These are phyloP conservation scores for Panulirus ornatus DNA, from an alignment of 1,140 invertebrate species.

Conservation along the genomic window DNA sequence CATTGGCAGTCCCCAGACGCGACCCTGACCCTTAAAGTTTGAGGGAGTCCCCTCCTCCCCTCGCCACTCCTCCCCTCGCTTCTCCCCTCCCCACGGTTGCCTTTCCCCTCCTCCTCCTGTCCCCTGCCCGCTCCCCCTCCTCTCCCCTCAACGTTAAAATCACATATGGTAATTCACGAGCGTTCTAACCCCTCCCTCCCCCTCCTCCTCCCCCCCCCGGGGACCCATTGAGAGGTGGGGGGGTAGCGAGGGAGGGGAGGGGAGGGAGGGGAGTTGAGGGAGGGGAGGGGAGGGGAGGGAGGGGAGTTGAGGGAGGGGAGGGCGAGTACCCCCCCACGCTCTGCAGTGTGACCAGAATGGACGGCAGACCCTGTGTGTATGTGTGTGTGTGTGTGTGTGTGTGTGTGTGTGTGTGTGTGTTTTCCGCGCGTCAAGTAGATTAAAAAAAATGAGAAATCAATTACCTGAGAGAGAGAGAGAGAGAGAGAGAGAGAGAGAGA, in stretches of 20 bases:
- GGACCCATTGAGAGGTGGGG: neutral
- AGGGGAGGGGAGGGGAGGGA: neutral
- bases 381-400: no score
- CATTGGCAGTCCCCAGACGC: no score
- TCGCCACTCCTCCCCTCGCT: neutral
- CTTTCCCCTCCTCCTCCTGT: neutral
- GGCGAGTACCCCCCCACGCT: no score
- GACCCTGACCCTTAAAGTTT: no score
- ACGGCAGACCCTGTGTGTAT: neutral
- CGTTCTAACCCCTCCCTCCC: no score
- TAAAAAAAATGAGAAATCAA: no score
- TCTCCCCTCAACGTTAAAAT: constrained; percentile 13
- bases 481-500: neutral
- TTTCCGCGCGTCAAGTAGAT: no score
- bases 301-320: neutral
- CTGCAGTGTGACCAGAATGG: neutral
- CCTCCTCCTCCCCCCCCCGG: neutral
- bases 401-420: no score
- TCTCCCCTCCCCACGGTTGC: neutral
- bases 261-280: neutral
- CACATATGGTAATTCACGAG: no score
- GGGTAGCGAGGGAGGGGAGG: neutral
- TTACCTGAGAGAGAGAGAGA: neutral
- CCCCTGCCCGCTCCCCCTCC: neutral
- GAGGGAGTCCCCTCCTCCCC: neutral